These are phyloP conservation scores for Galaxias olidus DNA, from an alignment of 2,797 vertebrate species.

Conservation along the genomic window DNA sequence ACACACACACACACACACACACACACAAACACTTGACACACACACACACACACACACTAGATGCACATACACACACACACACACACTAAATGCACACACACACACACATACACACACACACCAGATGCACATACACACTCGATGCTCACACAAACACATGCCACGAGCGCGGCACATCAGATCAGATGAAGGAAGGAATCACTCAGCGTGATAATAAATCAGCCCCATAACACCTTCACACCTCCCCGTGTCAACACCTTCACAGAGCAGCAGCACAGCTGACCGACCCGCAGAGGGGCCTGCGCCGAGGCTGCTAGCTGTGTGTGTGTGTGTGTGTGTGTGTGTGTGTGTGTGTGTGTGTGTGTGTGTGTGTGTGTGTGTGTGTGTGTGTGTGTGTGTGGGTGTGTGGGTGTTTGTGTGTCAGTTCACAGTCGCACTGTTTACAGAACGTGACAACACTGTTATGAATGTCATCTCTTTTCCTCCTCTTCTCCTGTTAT, in stretches of 20 bases:
- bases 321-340: conserved; percentile 9
- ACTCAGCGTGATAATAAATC: neutral
- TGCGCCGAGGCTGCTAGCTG: neutral
- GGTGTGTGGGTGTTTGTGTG: neutral
- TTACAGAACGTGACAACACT: neutral
- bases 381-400: neutral
- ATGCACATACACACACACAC: too few relatives aligned
- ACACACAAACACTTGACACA: too few relatives aligned
- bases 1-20: too few relatives aligned
- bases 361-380: neutral
- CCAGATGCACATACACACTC: neutral
- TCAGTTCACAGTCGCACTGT: neutral
- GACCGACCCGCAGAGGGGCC: too few relatives aligned
- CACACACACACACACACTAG: too few relatives aligned
- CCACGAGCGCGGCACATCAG: neutral
- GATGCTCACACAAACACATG: neutral
- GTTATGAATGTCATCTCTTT: too few relatives aligned
- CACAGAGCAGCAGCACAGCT: neutral
- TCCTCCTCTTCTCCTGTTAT: neutral
- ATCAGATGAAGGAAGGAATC: neutral
- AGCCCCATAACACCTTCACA: neutral
- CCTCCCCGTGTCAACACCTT: neutral
- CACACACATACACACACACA: neutral
- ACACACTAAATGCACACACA: too few relatives aligned
- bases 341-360: conserved; percentile 1